These are phyloP conservation scores for Trissolcus basalis DNA, from an alignment of 1,140 invertebrate genomes.

Conservation along the genomic window DNA sequence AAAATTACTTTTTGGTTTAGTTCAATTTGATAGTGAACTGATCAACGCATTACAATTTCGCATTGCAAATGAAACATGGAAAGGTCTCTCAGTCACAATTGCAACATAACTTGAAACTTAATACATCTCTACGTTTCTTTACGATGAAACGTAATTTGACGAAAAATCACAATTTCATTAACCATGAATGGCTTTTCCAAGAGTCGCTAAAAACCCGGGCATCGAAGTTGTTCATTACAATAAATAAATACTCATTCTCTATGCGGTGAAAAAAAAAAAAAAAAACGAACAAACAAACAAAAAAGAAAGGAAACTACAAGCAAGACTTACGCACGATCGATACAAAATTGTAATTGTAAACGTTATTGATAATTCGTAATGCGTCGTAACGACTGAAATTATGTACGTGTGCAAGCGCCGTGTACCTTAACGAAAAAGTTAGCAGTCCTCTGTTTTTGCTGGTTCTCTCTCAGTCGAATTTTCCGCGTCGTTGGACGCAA, in stretches of 20 bases:
- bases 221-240: background rate
- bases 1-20: background rate
- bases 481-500: constrained; percentile 5
- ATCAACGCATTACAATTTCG: background rate
- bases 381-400: background rate
- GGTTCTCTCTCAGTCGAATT: constrained; percentile 20
- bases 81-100: too few species aligned
- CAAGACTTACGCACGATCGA: too few species aligned
- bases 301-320: too few species aligned
- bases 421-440: background rate
- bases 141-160: too few species aligned
- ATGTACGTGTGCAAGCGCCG: constrained; percentile 10
- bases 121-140: too few species aligned
- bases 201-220: background rate
- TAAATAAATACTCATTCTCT: background rate
- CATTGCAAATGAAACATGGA: too few species aligned
- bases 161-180: too few species aligned
- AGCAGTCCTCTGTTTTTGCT: constrained; percentile 19
- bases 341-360: background rate
- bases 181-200: background rate
- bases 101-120: too few species aligned
- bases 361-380: background rate
- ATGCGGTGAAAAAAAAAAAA: background rate
- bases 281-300: background rate
- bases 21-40: background rate